These are phyloP conservation scores for Melanotus villosus DNA, from an alignment of 2,888 invertebrate species.

Conservation along the genomic window DNA sequence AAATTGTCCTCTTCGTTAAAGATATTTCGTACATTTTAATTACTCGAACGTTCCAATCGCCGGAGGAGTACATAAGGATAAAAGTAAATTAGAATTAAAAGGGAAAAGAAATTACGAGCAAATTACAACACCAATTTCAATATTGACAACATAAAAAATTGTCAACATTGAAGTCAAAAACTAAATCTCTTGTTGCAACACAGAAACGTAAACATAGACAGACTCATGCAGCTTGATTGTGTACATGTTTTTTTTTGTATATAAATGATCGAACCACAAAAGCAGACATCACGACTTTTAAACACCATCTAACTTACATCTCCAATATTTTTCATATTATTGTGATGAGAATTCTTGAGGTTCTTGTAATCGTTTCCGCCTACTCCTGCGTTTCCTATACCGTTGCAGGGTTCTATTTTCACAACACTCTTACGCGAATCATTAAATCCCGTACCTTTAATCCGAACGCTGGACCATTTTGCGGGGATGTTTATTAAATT, in stretches of 20 bases:
- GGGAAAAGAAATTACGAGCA: too few species aligned
- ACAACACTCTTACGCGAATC: conserved; percentile 76
- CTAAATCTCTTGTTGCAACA: too few species aligned
- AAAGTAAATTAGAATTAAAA: too few species aligned
- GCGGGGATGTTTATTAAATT: conserved; percentile 66
- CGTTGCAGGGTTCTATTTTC: conserved; percentile 77
- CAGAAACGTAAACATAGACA: too few species aligned
- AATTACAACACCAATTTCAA: too few species aligned
- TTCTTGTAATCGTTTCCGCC: conserved; percentile 59
- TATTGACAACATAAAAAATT: too few species aligned
- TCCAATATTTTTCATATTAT: conserved; percentile 64
- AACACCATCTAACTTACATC: conserved; percentile 62
- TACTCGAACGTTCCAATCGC: too few species aligned
- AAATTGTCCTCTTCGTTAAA: too few species aligned
- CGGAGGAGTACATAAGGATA: too few species aligned
- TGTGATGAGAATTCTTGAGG: conserved; percentile 61
- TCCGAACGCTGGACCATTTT: conserved; percentile 77
- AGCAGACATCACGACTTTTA: conserved; percentile 6
- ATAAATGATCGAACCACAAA: conserved; percentile 7
- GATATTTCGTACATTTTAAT: too few species aligned
- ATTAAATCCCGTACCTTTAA: conserved; percentile 75
- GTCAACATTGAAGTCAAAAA: too few species aligned
- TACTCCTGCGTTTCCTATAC: conserved; percentile 62
- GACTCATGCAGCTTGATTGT: too few species aligned
- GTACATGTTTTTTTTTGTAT: neutral